Base-by-base conservation (phyloP, 2,113 vertebrate genomes). In the Cyprinodon brontotheroides region DNA sequence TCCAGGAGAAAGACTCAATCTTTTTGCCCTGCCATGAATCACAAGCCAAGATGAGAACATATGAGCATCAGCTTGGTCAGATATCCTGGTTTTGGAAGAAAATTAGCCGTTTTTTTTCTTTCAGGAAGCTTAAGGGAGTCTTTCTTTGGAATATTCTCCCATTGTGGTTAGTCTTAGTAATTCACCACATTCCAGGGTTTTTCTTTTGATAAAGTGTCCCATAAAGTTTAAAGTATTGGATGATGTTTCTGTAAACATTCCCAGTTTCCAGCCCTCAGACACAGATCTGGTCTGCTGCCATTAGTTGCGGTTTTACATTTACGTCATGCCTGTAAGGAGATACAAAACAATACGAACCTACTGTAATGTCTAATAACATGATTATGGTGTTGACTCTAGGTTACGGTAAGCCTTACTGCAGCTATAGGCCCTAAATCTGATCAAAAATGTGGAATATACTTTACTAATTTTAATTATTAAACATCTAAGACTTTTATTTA, bases 1-100 rank as follows among this genome's bases (percentile, higher is more conserved):
- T 87, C 84, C 70, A 88, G 78, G 50, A 72, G 81, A 78, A 88
- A 71, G 77, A 86, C 66, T 89, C 77, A 65, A 81, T 84, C 63
- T 38, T 11, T 11, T 64, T 11, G 70, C 43, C 29, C 10, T 68
- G 43, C 75, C 71, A 88, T 72, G 85, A 78, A 85, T 88, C 72
- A 59, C 74, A 89, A 72, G 71, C 70, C 11, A 29, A 29, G 29
- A 29, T 29, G 29, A 29, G 29, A 29, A 29, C 29, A 29, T 45
- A 11, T 45, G 5, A 45, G 43, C 6, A 45, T 11, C 5, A 45
- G 9, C 2, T 9, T 11, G 9, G 5, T 86, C 77, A 67, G 67
- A 82, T 79, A 48, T 47, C 77, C 36, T 66, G 68, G 72, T 66
- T 80, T 72, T 75, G 39, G 65, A 76, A 68, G 43, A 80, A 17